Evolutionary conservation across 2,113 vertebrate genomes (phyloP), one percentile per base, ranked within the genome.

Genomic region (Circaetus cinerascens): DNA sequence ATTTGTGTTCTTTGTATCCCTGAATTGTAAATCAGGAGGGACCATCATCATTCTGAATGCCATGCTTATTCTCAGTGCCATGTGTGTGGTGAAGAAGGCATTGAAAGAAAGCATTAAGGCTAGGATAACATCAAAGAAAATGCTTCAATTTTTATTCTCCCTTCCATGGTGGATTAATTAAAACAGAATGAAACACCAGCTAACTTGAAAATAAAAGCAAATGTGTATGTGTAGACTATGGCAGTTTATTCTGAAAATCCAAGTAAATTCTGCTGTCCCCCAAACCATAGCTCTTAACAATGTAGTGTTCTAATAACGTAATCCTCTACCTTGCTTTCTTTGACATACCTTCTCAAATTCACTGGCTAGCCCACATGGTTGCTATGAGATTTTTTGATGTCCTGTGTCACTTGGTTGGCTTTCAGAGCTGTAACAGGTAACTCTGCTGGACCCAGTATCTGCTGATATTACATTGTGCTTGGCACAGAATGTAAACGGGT

Each of bases 301-400:
- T 2, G 0, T 32, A 57, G 62, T 68, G 36, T 26, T 75, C 30
- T 34, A 21, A 60, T 29, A 48, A 7, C 0, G 1, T 57, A 66
- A 43, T 86, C 55, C 5, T 67, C 21, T 80, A 36, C 45, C n/a
- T 95, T 84, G 56, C 91, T 96, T 95, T 97, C 73, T 88, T 94
- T 97, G 84, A 94, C 68, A 17, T 86, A 95, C 79, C 40, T 81
- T 79, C 86, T 72, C 78, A 87, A 63, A 95, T 85, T 75, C 64
- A 69, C 86, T 85, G 96, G 41, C 64, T 84, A 93, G 56, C 69
- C 86, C 85, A 16, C 93, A 87, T 91, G 69, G 40, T 79, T 90
- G 36, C 82, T 82, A 94, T 88, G 84, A 92, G 73, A 92, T 95
- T 94, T 97, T 90, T 97, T 97, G 32, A 66, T 69, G 34, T 87